Conservation (phyloP, 2,113 vertebrate species). For the Cettia cetti region DNA sequence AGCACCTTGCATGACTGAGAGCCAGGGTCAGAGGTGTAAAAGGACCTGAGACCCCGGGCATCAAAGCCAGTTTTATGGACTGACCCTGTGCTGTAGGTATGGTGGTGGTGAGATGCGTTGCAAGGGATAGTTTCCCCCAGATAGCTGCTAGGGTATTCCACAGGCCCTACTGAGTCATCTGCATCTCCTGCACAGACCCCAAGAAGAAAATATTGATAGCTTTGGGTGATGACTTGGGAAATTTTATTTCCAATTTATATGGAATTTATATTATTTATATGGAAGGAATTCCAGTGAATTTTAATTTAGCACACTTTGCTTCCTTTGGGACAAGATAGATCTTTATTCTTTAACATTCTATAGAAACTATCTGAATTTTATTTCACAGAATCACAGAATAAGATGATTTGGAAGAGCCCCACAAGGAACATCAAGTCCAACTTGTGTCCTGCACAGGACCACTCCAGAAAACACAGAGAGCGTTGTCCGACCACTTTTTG, state of each 20-base stretch:
- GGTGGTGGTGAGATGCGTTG: rapidly evolving
- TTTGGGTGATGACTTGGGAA: background rate
- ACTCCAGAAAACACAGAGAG: background rate
- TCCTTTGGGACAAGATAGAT: background rate
- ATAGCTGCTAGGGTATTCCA: background rate
- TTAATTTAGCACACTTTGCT: background rate
- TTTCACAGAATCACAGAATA: background rate
- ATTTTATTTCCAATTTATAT: constrained; percentile 1
- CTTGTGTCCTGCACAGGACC: background rate
- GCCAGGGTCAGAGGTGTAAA: background rate
- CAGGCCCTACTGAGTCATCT: background rate
- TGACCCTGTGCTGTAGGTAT: background rate
- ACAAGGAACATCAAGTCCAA: background rate
- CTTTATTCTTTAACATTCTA: constrained; percentile 7
- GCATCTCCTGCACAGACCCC: background rate
- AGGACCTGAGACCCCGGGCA: background rate
- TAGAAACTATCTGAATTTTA: constrained; percentile 41
- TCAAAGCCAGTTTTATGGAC: background rate
- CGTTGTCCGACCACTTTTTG: background rate
- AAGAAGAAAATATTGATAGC: background rate
- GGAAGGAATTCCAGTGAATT: background rate
- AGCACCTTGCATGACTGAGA: background rate
- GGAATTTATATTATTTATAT: background rate
- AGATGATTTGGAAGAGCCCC: background rate
- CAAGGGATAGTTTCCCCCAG: background rate